Conservation (phyloP, 2,113 vertebrate species). For the Chionis minor region DNA sequence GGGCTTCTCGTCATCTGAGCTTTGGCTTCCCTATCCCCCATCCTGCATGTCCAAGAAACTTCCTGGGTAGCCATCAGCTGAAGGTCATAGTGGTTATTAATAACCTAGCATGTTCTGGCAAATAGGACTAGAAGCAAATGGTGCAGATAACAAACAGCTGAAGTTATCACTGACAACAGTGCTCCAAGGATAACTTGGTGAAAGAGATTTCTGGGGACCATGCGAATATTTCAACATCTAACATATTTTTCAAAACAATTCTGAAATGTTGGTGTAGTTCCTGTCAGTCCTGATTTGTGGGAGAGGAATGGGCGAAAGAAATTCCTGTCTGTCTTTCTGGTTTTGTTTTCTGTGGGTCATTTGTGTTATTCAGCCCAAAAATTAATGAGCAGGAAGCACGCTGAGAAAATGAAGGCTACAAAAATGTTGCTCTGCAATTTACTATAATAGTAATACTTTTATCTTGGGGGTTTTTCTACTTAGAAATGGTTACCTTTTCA, state of each 20-base stretch:
- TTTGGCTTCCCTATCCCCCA: background rate
- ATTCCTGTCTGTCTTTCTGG: background rate
- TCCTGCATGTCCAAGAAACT: background rate
- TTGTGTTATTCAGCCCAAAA: background rate
- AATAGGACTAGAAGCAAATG: background rate
- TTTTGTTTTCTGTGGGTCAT: background rate
- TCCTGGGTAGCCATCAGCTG: background rate
- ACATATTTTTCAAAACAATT: background rate
- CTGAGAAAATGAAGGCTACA: background rate
- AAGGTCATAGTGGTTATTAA: background rate
- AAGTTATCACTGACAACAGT: background rate
- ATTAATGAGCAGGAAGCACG: background rate
- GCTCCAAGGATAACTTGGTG: background rate
- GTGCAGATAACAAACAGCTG: background rate
- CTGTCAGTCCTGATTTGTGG: rapidly evolving
- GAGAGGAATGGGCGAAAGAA: background rate
- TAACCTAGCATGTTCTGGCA: background rate
- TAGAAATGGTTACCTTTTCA: background rate
- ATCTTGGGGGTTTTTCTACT: background rate
- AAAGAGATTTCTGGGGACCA: background rate
- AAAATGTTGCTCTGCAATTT: background rate
- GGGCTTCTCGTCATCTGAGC: background rate
- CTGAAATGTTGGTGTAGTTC: background rate
- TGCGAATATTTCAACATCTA: background rate
- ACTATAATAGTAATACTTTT: background rate